Base-by-base conservation (phyloP, 2,888 invertebrate species). In the Acleris cristana region DNA sequence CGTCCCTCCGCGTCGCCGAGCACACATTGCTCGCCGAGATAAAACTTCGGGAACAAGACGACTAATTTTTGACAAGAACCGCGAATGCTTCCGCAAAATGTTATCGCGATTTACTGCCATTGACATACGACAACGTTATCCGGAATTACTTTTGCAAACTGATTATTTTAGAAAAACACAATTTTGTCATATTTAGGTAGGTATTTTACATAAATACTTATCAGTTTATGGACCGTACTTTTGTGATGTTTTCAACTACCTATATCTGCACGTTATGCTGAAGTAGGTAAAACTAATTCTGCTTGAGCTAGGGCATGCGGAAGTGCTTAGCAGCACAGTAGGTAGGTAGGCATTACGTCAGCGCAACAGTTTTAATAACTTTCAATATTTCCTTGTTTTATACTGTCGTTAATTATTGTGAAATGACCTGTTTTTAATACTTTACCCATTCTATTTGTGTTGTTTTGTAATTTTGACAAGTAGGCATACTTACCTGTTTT, bases 281-380 rank as follows among this genome's bases (percentile, higher is more conserved):
- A 49, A 55, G 56, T 55, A n/a, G 18, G 48, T 18, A n/a, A 7
- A 16, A 49, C 48, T 48, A n/a, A 58, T 34, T 48, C 58, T 63
- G 63, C 49, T 53, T 16, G 70, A 72, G 72, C 71, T 87, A 89
- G 87, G 89, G 87, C 87, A 90, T 84, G 86, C 90, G 90, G 91
- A 91, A 90, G 87, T 87, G 82, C 82, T 85, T 61, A 82, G 82
- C 78, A 80, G 79, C 82, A 48, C 79, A 81, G 79, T 82, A 76
- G 78, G 79, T 79, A 54, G 51, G 55, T 61, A 26, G 26, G 26
- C 8, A 89, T 91, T 90, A 89, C 91, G 90, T 90, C 90, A 90
- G 85, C 87, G 89, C 85, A 88, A 88, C 82, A 86, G 88, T 90
- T 90, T 90, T 89, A 89, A 88, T 90, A 89, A 88, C 87, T 88